Evolutionary conservation across 2,888 invertebrate genomes (phyloP).

Genomic region (Hermodice carunculata): DNA sequence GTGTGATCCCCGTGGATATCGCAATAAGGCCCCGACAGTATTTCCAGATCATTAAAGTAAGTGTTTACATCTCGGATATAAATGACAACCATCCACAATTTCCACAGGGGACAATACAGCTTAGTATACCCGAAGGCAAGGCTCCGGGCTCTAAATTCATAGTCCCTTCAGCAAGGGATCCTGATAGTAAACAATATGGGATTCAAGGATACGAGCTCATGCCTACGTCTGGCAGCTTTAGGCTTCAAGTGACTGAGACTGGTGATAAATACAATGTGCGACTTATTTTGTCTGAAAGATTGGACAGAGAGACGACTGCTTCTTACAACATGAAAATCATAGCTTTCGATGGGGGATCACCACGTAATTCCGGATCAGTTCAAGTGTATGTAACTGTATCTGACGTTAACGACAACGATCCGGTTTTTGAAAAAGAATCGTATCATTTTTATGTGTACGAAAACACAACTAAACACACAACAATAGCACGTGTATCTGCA

Average conservation of each 20-base stretch:
- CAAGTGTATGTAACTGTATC: slow-evolving; percentile 29
- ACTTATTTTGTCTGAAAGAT: slow-evolving; percentile 24
- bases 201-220: too few species aligned
- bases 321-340: slow-evolving; percentile 31
- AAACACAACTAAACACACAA: slow-evolving; percentile 25
- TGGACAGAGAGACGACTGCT: slow-evolving; percentile 37
- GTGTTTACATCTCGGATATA: too few species aligned
- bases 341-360: slow-evolving; percentile 70
- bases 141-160: too few species aligned
- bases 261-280: slow-evolving; percentile 36
- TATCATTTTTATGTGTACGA: slow-evolving; percentile 36
- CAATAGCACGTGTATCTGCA: slow-evolving; percentile 34
- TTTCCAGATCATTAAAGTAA: too few species aligned
- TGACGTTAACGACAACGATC: slow-evolving; percentile 40
- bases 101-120: too few species aligned
- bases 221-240: neutral
- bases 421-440: slow-evolving; percentile 33
- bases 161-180: too few species aligned
- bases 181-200: too few species aligned
- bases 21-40: too few species aligned
- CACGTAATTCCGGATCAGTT: slow-evolving; percentile 32
- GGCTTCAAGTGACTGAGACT: slow-evolving; percentile 15
- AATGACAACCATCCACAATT: too few species aligned
- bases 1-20: too few species aligned
- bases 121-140: too few species aligned